A percentile compares a stretch with the other conserved stretches of the same genome.
These are phyloP conservation scores for Sebastes cheni DNA, from an alignment of 2,797 vertebrate genomes.

Conservation along the genomic window DNA sequence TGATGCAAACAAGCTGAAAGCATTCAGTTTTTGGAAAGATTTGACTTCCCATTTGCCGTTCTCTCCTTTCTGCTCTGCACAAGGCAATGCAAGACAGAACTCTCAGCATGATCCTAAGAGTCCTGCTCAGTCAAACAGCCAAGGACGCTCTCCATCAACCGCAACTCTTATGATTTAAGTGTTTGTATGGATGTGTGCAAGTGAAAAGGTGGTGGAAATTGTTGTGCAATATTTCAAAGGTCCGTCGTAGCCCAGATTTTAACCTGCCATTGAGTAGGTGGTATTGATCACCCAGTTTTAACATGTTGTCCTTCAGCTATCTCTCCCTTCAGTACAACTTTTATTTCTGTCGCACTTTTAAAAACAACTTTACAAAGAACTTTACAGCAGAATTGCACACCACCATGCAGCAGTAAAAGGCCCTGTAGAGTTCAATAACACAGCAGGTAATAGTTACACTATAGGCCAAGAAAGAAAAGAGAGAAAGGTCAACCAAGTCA, in stretches of 20 bases:
- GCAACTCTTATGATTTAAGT: background rate
- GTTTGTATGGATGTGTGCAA: background rate
- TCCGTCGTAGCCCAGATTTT: background rate
- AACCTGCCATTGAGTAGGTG: background rate
- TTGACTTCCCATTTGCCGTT: background rate
- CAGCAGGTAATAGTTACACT: background rate
- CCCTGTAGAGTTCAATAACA: constrained; percentile 11
- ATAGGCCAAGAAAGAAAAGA: background rate
- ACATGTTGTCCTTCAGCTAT: background rate
- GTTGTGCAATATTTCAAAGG: background rate
- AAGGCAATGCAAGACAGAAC: background rate
- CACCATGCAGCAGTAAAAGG: background rate
- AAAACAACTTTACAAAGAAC: background rate
- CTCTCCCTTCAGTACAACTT: background rate
- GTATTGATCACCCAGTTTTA: background rate
- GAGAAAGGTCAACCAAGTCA: constrained; percentile 23
- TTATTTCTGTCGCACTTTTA: background rate
- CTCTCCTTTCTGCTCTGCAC: background rate
- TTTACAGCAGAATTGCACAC: background rate
- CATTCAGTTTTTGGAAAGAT: background rate
- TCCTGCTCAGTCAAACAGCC: constrained; percentile 26
- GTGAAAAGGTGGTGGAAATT: background rate
- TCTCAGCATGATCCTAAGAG: background rate
- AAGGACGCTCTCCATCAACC: constrained; percentile 27
- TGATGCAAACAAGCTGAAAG: background rate